Evolutionary conservation across 2,797 vertebrate species (phyloP), one percentile per base, ranked within the genome.

Genomic region (Galaxias olidus): DNA sequence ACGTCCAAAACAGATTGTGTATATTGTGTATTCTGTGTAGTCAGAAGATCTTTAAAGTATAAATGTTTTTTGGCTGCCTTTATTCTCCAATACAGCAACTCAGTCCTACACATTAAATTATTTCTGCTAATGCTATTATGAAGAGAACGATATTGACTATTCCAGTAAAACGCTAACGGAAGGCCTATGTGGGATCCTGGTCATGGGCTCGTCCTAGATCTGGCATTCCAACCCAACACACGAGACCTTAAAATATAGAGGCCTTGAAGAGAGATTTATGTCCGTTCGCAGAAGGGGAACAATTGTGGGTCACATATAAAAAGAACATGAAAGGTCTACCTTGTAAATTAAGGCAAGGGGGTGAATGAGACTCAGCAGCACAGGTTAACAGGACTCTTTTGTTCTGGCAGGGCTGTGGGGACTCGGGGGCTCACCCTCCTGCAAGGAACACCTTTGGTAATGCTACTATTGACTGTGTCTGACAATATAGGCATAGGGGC

Each of bases 261-360:
- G 64, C 45, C 57, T 52, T 40, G 15, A 59, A 63, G 66, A 60
- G 53, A 72, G 78, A 83, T 88, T 85, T 83, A 88, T 84, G 78
- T 75, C 46, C 61, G 9, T 79, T 86, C 77, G 78, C 67, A 84
- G 68, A 82, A 72, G 71, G 78, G 71, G 72, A 77, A 74, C 49
- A 70, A 74, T 78, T 80, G 76, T 72, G 59, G 69, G 75, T 41
- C 70, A 68, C 74, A 74, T 77, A 79, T 81, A 79, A 81, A 85
- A 86, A 59, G 75, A 73, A 49, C 10, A 55, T 47, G 59, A 80
- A 81, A 85, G 73, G 75, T 79, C 79, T 76, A 17, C 52, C 60
- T 73, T 49, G 9, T 86, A 87, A 86, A 86, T 88, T 86, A 78
- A 60, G 72, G 61, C 68, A 59, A 74, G 69, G 71, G 65, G 45